A percentile compares a stretch with the other conserved stretches of the same genome.
Conservation (phyloP, 64 coral and sea anemone genomes). For the Porites lutea region DNA sequence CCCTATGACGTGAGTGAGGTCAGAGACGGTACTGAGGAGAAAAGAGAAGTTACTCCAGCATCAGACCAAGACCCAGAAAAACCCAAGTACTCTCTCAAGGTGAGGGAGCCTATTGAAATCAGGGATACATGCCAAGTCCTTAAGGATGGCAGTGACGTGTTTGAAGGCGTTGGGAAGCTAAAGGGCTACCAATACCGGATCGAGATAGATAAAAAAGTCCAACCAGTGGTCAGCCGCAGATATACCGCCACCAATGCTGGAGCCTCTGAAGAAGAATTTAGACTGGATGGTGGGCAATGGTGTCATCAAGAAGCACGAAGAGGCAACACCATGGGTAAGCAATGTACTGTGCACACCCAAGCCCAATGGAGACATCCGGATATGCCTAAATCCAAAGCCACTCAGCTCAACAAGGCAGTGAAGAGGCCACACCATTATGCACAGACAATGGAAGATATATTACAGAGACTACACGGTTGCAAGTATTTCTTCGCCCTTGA, state of each 20-base stretch:
- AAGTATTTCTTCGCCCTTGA: slow-evolving; percentile 82
- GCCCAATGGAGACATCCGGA: slow-evolving; percentile 78
- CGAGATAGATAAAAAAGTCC: no score
- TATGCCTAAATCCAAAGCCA: slow-evolving; percentile 81
- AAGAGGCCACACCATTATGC: slow-evolving; percentile 81
- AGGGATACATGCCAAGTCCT: slow-evolving; percentile 78
- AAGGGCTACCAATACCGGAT: slow-evolving; percentile 6
- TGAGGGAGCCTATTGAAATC: slow-evolving; percentile 76
- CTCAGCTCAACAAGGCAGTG: slow-evolving; percentile 84
- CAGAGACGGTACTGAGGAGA: slow-evolving; percentile 67
- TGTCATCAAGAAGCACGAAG: slow-evolving; percentile 86
- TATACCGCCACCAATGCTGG: no score
- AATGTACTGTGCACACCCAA: slow-evolving; percentile 88
- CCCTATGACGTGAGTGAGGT: slow-evolving; percentile 80
- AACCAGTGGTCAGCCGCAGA: background rate
- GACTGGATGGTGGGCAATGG: slow-evolving; percentile 18
- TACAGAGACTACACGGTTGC: slow-evolving; percentile 70
- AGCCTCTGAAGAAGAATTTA: slow-evolving; percentile 36
- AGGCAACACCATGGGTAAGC: slow-evolving; percentile 81
- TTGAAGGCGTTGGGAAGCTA: slow-evolving; percentile 81
- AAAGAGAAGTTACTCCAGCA: slow-evolving; percentile 66
- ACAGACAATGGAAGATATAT: slow-evolving; percentile 73
- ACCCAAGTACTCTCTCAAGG: slow-evolving; percentile 79
- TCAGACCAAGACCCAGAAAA: background rate
- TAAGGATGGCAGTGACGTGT: slow-evolving; percentile 79